Evolutionary conservation across 2,113 vertebrate species (phyloP), one percentile per base, ranked within the genome.

Genomic region (Ptychochromis oligacanthus): DNA sequence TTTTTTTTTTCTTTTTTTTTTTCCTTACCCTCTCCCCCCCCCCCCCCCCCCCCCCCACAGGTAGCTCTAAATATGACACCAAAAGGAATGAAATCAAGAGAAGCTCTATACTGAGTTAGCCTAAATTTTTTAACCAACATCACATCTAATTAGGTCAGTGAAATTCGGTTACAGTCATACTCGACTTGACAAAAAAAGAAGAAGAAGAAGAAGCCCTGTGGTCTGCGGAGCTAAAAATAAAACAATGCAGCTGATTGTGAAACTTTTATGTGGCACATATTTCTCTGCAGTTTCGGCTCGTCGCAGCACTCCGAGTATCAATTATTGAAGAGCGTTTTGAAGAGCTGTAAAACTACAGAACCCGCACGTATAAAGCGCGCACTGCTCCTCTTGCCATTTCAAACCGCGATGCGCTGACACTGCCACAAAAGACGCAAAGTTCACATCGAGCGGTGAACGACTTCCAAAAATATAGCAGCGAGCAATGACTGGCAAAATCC

Each of bases 121-220:
- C 64, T 49, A 57, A 20, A 28, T 28, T 65, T 52, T 78, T 67
- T 77, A 43, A 64, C 75, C 26, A 24, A 58, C 40, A 58, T 83
- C 56, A 40, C 55, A 46, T 62, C 14, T 61, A 61, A 84, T 84
- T 61, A 62, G 64, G 14, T 17, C 24, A 31, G 24, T 28, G 43
- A 72, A 52, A 72, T 1, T 52, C 26, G 43, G 52, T 31, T 18
- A 52, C 54, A 56, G 43, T 31, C 26, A 13, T 31, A 52, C 3
- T 2, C 31, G 65, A 8, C 43, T 31, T 46, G 43, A 52, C 1
- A 1, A 17, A 52, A 70, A 10, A 28, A 40, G 7, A 52, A 52
- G 18, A 0, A 28, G 52, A 46, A 55, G 4, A 54, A 28, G 52
- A 52, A 31, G 26, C n/a, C 24, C 43, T 31, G 26, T 2, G 6